phyloP scores from a whole-genome alignment of 2,797 vertebrate genomes.

The Fistularia commersonii region DNA sequence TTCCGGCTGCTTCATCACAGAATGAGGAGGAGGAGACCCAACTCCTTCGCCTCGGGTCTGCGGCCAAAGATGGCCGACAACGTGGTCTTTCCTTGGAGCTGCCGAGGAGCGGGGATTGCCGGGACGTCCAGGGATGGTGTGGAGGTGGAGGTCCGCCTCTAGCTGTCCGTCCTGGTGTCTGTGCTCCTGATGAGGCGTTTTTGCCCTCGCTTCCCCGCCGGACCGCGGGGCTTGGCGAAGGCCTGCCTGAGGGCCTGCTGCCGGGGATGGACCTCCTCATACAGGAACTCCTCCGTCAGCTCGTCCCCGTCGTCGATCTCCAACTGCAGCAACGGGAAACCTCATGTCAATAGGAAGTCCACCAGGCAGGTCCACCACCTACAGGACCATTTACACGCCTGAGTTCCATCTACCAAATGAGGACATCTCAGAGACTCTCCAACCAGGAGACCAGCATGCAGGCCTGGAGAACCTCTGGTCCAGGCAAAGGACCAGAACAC shows the following conservation, averaged over 20 bases:
- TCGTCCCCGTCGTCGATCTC: constrained; percentile 92
- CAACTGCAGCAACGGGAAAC: constrained; percentile 70
- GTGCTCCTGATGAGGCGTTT: constrained; percentile 92
- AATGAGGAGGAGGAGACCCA: too few relatives aligned
- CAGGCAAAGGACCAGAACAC: too few relatives aligned
- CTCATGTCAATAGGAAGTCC: too few relatives aligned
- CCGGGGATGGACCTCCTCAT: constrained; percentile 96
- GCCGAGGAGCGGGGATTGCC: constrained; percentile 7
- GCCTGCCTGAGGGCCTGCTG: constrained; percentile 93
- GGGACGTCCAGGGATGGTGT: background rate
- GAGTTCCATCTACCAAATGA: too few relatives aligned
- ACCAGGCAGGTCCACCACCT: too few relatives aligned
- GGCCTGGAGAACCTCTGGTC: too few relatives aligned
- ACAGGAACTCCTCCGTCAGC: constrained; percentile 91
- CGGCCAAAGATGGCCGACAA: constrained; percentile 23
- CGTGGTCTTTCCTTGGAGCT: constrained; percentile 6
- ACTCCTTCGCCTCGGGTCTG: too few relatives aligned
- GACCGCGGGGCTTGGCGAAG: constrained; percentile 96
- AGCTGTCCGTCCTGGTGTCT: constrained; percentile 82
- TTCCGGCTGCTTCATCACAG: too few relatives aligned
- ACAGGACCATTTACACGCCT: too few relatives aligned
- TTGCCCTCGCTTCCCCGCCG: constrained; percentile 92
- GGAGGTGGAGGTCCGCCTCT: constrained; percentile 38
- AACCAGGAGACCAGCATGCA: too few relatives aligned
- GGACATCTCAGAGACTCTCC: too few relatives aligned